Evolutionary conservation across 2,797 vertebrate genomes (phyloP), one percentile per base, ranked within the genome.

Genomic region (Rhabdomys pumilio): DNA sequence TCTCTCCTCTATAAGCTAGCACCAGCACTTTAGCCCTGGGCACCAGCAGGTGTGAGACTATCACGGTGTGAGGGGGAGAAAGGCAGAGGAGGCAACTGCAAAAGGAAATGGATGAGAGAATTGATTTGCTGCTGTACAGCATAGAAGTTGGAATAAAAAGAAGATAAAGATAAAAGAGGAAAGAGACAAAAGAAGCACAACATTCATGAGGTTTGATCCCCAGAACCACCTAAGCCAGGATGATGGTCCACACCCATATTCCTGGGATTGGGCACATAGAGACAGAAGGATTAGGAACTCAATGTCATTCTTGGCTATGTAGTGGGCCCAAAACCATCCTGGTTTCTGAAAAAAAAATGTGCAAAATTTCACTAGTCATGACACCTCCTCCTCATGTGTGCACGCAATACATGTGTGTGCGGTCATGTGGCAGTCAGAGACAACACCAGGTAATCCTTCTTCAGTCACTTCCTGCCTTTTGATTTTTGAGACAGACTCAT

Each of bases 151-250:
- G 38, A 50, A 15, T 5, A 26, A 61, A 82, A 90, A 29, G 72
- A 67, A 90, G 83, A 38, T 11, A 84, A 92, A 95, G 20, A 50
- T 31, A 34, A 53, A 79, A 83, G 47, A 44, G 29, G 72, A 87
- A 76, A 15, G 6, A 67, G 55, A 59, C 15, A 73, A 82, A 90
- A n/a, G 67, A 67, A 90, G 81, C 41, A n/a, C 41, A 38, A 17
- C 65, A 38, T 55, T 72, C 34, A 17, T 6, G 50, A 69, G 65
- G 50, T 73, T 87, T 12, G 67, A 73, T 38, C 7, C 65, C 65
- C 34, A 41, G 84, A 26, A 19, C 85, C 67, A 19, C n/a, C 17
- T 29, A 55, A 72, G 41, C n/a, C 50, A 38, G 24, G 67, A 44
- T 59, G 86, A 13, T 61, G 53, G 26, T 22, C 1, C 29, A 34